Evolutionary conservation across 2,113 vertebrate species (phyloP).

Genomic region (Arizona elegans): DNA sequence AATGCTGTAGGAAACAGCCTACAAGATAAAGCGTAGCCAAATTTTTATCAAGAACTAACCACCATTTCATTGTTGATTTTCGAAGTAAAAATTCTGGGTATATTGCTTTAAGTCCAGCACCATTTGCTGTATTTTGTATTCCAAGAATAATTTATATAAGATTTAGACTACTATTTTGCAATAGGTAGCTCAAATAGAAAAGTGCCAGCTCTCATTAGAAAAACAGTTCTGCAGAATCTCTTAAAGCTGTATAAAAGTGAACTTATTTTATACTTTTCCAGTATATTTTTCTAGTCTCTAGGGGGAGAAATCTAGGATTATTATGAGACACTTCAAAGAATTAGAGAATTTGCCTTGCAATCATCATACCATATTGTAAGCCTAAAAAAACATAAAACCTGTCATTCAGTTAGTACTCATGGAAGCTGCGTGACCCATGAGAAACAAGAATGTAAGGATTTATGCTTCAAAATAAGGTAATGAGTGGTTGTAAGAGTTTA

Average conservation of each 20-base stretch:
- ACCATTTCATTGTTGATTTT: neutral
- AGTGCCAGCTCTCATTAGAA: neutral
- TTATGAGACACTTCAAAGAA: neutral
- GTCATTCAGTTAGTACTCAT: neutral
- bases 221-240: neutral
- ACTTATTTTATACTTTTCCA: neutral
- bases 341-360: neutral
- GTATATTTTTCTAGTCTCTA: neutral
- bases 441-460: slow-evolving; percentile 31
- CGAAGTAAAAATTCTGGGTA: neutral
- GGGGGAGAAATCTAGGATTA: neutral
- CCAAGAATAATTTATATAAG: neutral
- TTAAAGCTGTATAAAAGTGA: neutral
- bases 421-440: slow-evolving; percentile 11
- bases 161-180: neutral
- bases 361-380: neutral
- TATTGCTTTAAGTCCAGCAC: neutral
- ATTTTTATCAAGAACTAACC: neutral
- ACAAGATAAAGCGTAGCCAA: neutral
- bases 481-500: slow-evolving; percentile 13
- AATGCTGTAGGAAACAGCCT: neutral
- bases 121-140: neutral
- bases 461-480: slow-evolving; percentile 28
- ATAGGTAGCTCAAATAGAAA: neutral
- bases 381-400: neutral